Evolutionary conservation across 2,888 invertebrate species (phyloP), one percentile per base, ranked within the genome.

Genomic region (Pyrocoelia pectoralis): DNA sequence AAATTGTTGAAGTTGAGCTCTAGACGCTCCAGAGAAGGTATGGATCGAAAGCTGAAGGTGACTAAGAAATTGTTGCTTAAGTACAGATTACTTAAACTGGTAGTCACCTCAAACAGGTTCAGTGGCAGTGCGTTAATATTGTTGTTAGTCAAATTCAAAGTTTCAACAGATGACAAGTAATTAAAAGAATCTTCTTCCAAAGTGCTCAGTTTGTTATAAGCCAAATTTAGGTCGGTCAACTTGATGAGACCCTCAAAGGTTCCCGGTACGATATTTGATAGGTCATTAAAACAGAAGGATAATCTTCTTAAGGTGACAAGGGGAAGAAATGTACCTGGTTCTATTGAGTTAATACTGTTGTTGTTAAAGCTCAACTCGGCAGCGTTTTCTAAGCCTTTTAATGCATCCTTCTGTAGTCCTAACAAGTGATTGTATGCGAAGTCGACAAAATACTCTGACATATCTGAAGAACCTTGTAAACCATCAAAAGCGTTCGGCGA

Each of bases 201-300:
- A 6, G 14, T 19, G 2, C 2, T 12, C 12, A 54, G 18, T 24
- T 13, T 13, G 19, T 54, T 54, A 13, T 40, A 3, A 2, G n/a
- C n/a, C 5, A 40, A 17, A 24, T 41, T 10, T 5, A 54, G 24
- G 2, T 4, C 15, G 6, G 2, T 4, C 40, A 54, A 43, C 2
- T 15, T 24, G n/a, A 12, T 5, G n/a, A 54, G 19, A 6, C 24
- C 41, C 12, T 41, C 41, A 13, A 54, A 54, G 12, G 54, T 54
- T 3, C 40, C 10, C 8, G 12, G n/a, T 1, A 8, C 13, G 8
- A 54, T 41, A 13, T 5, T 12, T 3, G 10, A 1, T 24, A 54
- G 19, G 2, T 12, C 6, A 17, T 54, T 54, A 14, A 40, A 17
- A 9, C 19, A 12, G 3, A 54, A 24, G n/a, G 17, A 6, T 24